Percentiles rank a stretch among this genome's conserved stretches.
phyloP scores from a whole-genome alignment of 2,113 vertebrate species.

The Pelecanus crispus region DNA sequence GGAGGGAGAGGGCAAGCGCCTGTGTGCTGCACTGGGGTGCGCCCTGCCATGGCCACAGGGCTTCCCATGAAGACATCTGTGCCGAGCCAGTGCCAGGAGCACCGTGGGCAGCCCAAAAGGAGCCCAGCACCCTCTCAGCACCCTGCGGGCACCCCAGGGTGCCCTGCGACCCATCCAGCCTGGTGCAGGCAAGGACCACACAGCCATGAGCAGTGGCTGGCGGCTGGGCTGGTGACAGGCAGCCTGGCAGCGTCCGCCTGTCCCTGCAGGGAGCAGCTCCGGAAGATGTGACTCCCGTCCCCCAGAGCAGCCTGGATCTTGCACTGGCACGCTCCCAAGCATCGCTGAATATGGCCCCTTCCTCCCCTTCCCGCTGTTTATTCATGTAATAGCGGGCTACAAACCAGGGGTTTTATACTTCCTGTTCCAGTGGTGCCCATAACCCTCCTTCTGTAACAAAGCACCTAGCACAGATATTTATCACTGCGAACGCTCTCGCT shows the following conservation, averaged over 20 bases:
- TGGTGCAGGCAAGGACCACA: background rate
- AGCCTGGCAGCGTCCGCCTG: background rate
- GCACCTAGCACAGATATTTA: conserved; percentile 2
- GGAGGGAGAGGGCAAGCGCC: background rate
- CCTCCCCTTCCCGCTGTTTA: background rate
- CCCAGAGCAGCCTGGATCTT: rapidly evolving
- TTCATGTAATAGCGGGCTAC: background rate
- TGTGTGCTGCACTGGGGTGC: rapidly evolving
- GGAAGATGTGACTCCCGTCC: background rate
- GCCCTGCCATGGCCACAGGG: background rate
- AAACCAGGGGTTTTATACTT: background rate
- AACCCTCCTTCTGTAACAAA: background rate
- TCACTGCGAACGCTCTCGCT: rapidly evolving
- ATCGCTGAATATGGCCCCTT: rapidly evolving
- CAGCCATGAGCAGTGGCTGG: rapidly evolving
- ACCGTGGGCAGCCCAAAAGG: rapidly evolving
- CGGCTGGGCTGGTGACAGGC: background rate
- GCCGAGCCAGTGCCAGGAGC: background rate
- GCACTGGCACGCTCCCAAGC: background rate
- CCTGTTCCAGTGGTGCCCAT: background rate
- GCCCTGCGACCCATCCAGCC: background rate
- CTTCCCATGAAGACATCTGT: background rate
- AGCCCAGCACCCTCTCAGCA: background rate
- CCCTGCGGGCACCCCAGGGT: background rate
- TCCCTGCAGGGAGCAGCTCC: background rate